Evolutionary conservation across 2,797 vertebrate genomes (phyloP), one percentile per base, ranked within the genome.

Genomic region (Brotogeris chrysoptera): DNA sequence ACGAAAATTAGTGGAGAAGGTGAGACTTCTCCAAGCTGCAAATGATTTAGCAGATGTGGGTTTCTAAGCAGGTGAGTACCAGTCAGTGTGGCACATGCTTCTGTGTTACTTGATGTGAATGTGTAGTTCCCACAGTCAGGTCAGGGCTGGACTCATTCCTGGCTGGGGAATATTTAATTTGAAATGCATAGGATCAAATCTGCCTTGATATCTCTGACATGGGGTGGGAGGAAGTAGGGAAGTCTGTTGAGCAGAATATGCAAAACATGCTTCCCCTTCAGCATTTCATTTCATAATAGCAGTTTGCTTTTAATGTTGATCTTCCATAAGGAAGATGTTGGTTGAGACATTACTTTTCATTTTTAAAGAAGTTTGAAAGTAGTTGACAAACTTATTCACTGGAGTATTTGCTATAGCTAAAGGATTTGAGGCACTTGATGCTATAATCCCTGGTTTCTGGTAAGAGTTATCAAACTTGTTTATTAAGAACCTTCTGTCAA

Each of bases 1-100:
- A 32, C 12, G 20, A 4, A 4, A 43, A 39, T 14, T 59, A 12
- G 17, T 64, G 9, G 53, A 19, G 36, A 53, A 43, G 8, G 21
- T 20, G 14, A 44, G 30, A 27, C 7, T 73, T 89, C 28, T 91
- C 15, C 24, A 64, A 41, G 17, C 36, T 46, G 6, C 25, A 76
- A 50, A 81, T n/a, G 32, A n/a, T 36, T 49, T 72, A 41, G 16
- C 7, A 76, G 7, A 10, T 50, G 6, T 39, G n/a, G 8, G 4
- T 60, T 88, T 70, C 39, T 23, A 60, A 30, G 20, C 23, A 44
- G 39, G 15, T 76, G 43, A 70, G 38, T 46, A 52, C 16, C 12
- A 63, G 32, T 5, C 20, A 20, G 41, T 15, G 8, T 2, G 5
- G n/a, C 25, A 50, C 18, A 44, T 0, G 0, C 6, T 84, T 52